Percentiles rank a stretch among this genome's conserved stretches.
Evolutionary conservation across 2,888 invertebrate species (phyloP).

Genomic region (Ormyrus pomaceus): DNA sequence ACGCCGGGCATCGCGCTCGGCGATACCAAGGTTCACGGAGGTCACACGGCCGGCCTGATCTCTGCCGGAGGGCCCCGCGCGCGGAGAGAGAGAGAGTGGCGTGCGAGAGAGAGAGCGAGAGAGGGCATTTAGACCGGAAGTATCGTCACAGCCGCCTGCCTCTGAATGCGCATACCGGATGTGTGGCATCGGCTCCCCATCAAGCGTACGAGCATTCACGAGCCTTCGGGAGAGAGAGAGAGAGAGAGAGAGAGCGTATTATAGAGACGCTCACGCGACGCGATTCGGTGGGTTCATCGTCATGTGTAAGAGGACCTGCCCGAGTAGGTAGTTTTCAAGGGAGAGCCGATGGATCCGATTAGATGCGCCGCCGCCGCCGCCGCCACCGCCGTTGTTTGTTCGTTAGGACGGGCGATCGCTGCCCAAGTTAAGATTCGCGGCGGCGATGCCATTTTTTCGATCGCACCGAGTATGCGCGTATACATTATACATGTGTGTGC

Average conservation of each 20-base stretch:
- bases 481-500: conserved; percentile 8
- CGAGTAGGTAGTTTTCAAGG: neutral
- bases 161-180: conserved; percentile 76
- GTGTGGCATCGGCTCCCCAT: conserved; percentile 76
- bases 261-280: neutral
- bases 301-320: conserved; percentile 5
- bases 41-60: conserved; percentile 71
- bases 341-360: neutral
- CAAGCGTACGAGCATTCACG: conserved; percentile 72
- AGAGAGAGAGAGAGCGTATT: neutral
- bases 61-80: conserved; percentile 49
- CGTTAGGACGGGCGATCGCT: conserved; percentile 9
- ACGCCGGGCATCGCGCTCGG: conserved; percentile 57
- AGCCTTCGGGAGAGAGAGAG: neutral
- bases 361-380: neutral
- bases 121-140: conserved; percentile 75
- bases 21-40: conserved; percentile 68
- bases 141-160: conserved; percentile 76
- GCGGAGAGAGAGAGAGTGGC: neutral
- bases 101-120: conserved; percentile 63
- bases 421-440: conserved; percentile 34
- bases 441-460: conserved; percentile 15
- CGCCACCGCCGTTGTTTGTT: neutral
- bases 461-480: neutral
- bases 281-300: conserved; percentile 10